Evolutionary conservation across 2,797 vertebrate species (phyloP).

Genomic region (Sebastes jordani): DNA sequence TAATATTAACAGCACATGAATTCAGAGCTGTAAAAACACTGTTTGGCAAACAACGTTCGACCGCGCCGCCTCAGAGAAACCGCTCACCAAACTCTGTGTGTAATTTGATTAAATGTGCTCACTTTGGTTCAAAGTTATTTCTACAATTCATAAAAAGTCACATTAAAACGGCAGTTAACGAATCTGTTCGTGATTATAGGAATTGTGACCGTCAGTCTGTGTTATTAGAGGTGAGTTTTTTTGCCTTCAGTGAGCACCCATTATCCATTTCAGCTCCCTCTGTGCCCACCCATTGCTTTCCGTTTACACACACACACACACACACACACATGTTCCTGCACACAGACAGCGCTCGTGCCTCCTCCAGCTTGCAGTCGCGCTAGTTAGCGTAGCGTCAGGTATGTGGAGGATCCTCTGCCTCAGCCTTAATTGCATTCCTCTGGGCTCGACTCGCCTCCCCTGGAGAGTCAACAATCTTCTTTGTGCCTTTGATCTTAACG

Average conservation of each 20-base stretch:
- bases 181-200: constrained; percentile 51
- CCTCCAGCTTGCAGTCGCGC: background rate
- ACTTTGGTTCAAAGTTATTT: constrained; percentile 30
- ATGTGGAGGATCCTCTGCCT: constrained; percentile 30
- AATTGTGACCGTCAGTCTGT: constrained; percentile 36
- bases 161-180: constrained; percentile 34
- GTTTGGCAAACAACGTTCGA: background rate
- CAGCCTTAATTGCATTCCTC: constrained; percentile 60
- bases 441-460: constrained; percentile 31
- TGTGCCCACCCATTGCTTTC: constrained; percentile 24
- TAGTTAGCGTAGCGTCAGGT: constrained; percentile 49
- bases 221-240: constrained; percentile 51
- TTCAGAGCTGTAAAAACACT: background rate
- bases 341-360: background rate
- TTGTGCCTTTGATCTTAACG: constrained; percentile 59
- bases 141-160: constrained; percentile 29
- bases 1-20: background rate
- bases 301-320: background rate
- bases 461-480: constrained; percentile 59
- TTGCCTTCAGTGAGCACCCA: constrained; percentile 32
- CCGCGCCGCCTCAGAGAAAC: background rate
- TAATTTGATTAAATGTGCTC: constrained; percentile 44
- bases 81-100: background rate
- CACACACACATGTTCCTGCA: background rate
- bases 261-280: constrained; percentile 32